Conservation (phyloP, 2,797 vertebrate genomes). For the Podargus strigoides region DNA sequence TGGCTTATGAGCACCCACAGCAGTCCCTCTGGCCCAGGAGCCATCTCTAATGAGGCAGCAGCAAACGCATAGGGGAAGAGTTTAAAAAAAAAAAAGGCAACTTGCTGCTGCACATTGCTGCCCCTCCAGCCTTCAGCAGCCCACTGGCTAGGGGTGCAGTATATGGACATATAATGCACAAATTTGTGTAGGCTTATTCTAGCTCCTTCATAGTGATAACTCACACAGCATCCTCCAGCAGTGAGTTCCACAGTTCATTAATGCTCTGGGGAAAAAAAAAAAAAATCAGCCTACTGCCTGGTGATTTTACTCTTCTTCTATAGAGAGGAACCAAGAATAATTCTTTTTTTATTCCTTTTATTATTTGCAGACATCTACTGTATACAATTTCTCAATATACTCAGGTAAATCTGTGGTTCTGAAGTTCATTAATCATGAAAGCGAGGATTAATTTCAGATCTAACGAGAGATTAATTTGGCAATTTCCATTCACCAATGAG, state of each 20-base stretch:
- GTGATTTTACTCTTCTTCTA: not conserved
- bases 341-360: not conserved
- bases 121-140: not conserved
- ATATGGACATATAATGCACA: not conserved
- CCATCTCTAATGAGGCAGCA: not conserved
- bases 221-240: not conserved
- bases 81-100: too few species aligned
- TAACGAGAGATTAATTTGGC: conserved; percentile 45
- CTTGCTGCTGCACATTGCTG: not conserved
- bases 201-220: not conserved
- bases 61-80: not conserved
- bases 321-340: not conserved
- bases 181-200: not conserved
- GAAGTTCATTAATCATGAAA: conserved; percentile 26
- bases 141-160: not conserved
- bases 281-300: not conserved
- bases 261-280: not conserved
- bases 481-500: not conserved
- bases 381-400: not conserved
- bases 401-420: conserved; percentile 1
- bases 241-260: not conserved
- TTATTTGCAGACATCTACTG: not conserved
- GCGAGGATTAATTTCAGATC: conserved; percentile 17
- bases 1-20: not conserved
- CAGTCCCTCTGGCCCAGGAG: not conserved